Conservation (phyloP, 2,888 invertebrate species). For the Agonopterix alstromeriana region DNA sequence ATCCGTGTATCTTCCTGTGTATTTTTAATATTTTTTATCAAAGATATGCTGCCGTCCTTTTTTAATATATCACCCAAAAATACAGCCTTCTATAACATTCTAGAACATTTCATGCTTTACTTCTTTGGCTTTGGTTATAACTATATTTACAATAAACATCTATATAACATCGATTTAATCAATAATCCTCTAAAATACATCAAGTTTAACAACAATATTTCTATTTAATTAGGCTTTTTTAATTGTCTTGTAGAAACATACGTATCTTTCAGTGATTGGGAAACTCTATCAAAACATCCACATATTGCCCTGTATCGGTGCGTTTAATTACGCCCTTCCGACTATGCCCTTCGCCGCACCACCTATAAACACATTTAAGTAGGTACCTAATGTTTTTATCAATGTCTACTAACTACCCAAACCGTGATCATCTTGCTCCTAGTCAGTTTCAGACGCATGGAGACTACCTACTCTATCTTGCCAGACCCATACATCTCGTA, state of each 20-base stretch:
- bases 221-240: conserved; percentile 62
- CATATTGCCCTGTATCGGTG: conserved; percentile 37
- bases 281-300: conserved; percentile 20
- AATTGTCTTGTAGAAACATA: conserved; percentile 54
- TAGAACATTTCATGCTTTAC: conserved; percentile 47
- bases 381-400: too few relatives aligned
- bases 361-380: too few relatives aligned
- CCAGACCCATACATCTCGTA: too few relatives aligned
- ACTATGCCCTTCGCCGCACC: not conserved
- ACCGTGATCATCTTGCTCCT: too few relatives aligned
- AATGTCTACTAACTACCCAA: too few relatives aligned
- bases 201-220: conserved; percentile 69
- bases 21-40: conserved; percentile 50
- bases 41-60: conserved; percentile 63
- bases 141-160: conserved; percentile 75
- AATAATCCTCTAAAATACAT: conserved; percentile 75
- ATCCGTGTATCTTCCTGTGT: conserved; percentile 23
- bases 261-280: conserved; percentile 41
- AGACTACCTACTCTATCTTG: too few relatives aligned
- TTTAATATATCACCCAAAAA: conserved; percentile 75
- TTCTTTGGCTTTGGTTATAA: conserved; percentile 44
- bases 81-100: conserved; percentile 73
- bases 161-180: conserved; percentile 75
- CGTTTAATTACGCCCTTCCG: conserved; percentile 6
- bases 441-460: too few relatives aligned